Evolutionary conservation across 2,797 vertebrate species (phyloP).

Genomic region (Anabacerthia variegaticeps): DNA sequence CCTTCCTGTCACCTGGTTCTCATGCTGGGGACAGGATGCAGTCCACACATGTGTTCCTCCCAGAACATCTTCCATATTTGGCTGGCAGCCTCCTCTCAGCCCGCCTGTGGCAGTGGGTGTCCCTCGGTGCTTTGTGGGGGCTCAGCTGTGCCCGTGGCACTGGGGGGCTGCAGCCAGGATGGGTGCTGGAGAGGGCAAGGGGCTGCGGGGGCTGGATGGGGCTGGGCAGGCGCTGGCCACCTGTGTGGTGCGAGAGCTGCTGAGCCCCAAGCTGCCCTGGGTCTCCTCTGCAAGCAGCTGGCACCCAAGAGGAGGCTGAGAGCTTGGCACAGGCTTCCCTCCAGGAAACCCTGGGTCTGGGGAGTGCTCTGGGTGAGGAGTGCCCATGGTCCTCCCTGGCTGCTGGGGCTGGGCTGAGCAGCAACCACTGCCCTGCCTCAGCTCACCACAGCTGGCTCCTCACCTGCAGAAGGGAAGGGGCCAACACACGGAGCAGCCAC

Average conservation of each 20-base stretch:
- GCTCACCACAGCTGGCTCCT: not conserved
- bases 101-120: accelerated
- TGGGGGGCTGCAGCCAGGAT: not conserved
- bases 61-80: not conserved
- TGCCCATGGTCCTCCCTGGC: accelerated
- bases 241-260: not conserved
- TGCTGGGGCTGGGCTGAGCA: not conserved
- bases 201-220: accelerated
- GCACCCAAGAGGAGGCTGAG: accelerated
- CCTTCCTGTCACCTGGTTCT: not conserved
- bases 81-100: not conserved
- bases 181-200: not conserved
- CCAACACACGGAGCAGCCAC: accelerated
- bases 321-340: accelerated
- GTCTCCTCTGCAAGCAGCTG: accelerated
- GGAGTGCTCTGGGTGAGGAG: accelerated
- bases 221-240: too few relatives aligned
- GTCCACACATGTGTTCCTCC: not conserved
- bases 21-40: not conserved
- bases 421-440: accelerated
- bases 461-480: too few relatives aligned
- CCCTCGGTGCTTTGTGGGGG: not conserved
- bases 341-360: accelerated
- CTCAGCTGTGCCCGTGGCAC: not conserved
- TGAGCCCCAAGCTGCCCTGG: accelerated